Evolutionary conservation across 1,140 invertebrate genomes (phyloP), one percentile per base, ranked within the genome.

Genomic region (Maconellicoccus hirsutus): DNA sequence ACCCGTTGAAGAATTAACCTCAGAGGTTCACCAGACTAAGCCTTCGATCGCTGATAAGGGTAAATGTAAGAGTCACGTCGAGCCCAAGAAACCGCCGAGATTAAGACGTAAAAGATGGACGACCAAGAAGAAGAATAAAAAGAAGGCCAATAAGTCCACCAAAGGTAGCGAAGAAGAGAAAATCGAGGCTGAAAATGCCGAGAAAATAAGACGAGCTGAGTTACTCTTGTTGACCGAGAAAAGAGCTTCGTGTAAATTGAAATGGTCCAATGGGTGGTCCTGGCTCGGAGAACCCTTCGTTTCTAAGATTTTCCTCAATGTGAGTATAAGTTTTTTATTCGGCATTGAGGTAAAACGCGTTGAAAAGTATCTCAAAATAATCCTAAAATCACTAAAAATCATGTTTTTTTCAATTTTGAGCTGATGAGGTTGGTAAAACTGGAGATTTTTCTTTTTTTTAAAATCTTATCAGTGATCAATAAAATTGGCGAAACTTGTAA

Each of bases 211-310:
- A 66, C 61, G 61, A 10, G 61, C 61, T 19, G 61, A 66, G 25
- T 26, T 66, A 26, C 61, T 66, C 8, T 66, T 22, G 61, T 26
- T 66, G 61, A 25, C 61, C 14, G 14, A 66, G 22, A 66, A 23
- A 23, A 23, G 61, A 66, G 61, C 61, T 19, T 12, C 61, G 4
- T 72, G n/a, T 33, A 33, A 70, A 59, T 70, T 90, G 1, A 88
- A 88, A 73, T 93, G 91, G 89, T 92, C 89, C 75, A 94, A 95
- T 76, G 93, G 93, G 4, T 96, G 93, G 93, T 87, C 84, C 70
- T 96, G 92, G 90, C 87, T 91, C 76, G 93, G 93, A 33, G 86
- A 91, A 75, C 82, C 90, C 10, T 91, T 87, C 75, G 84, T 92
- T 76, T 87, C 88, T 61, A 89, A 89, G 83, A 90, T 96, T 75